Evolutionary conservation across 2,113 vertebrate species (phyloP).

Genomic region (Rousettus leschenaultii): DNA sequence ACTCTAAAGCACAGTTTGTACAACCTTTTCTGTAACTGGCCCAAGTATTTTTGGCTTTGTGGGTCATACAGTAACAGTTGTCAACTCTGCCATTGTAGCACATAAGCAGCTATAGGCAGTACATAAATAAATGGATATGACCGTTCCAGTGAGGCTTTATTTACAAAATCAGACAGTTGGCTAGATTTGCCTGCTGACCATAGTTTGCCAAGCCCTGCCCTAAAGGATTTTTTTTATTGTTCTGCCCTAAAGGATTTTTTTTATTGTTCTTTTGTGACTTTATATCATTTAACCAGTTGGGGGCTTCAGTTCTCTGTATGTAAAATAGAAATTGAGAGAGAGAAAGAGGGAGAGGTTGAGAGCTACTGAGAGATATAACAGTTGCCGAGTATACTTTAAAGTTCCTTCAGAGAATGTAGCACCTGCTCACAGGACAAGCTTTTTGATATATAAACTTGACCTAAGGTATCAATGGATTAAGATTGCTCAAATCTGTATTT

Average conservation of each 20-base stretch:
- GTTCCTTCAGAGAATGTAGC: conserved; percentile 10
- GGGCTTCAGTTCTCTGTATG: neutral
- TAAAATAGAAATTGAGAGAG: neutral
- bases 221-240: neutral
- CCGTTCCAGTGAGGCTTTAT: neutral
- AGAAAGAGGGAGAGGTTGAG: neutral
- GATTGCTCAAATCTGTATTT: neutral
- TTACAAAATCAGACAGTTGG: neutral
- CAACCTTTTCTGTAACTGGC: neutral
- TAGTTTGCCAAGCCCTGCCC: neutral
- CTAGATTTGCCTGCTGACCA: neutral
- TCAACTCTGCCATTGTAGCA: neutral
- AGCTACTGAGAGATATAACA: neutral
- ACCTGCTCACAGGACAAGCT: neutral
- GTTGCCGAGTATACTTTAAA: neutral
- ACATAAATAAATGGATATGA: neutral
- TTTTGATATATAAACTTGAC: neutral
- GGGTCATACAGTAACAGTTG: neutral
- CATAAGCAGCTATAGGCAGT: neutral
- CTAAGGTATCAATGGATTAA: neutral
- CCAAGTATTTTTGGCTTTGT: neutral
- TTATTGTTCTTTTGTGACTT: neutral
- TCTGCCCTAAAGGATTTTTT: conserved; percentile 13
- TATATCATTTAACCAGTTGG: neutral
- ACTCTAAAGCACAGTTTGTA: neutral